A percentile compares a stretch with the other conserved stretches of the same genome.
Evolutionary conservation across 2,113 vertebrate genomes (phyloP).

Genomic region (Helogale parvula): DNA sequence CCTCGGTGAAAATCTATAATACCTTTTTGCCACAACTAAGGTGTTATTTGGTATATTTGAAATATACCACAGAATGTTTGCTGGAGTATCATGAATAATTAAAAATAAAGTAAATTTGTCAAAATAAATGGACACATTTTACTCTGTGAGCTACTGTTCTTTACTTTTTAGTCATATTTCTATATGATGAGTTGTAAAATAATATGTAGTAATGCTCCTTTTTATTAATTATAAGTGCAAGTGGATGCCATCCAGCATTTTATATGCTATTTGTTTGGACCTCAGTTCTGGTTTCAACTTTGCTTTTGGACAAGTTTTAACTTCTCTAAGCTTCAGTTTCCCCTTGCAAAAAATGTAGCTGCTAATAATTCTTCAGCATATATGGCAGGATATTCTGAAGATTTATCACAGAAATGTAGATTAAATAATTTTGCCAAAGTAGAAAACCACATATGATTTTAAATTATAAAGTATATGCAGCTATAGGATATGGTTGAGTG

Average conservation of each 20-base stretch:
- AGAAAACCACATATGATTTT: not conserved
- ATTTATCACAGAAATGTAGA: not conserved
- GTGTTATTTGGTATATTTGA: not conserved
- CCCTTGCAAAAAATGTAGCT: not conserved
- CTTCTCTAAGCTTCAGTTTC: not conserved
- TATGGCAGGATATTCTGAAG: not conserved
- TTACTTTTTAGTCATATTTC: not conserved
- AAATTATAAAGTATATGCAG: not conserved
- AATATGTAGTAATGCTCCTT: not conserved
- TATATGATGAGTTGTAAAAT: not conserved
- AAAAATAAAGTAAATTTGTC: conserved; percentile 31
- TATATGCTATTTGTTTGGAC: not conserved
- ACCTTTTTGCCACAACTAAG: not conserved
- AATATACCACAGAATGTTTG: not conserved
- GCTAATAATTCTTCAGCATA: not conserved
- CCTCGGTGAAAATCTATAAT: not conserved
- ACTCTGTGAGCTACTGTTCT: not conserved
- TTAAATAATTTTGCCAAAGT: conserved; percentile 7
- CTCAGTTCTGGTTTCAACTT: conserved; percentile 17
- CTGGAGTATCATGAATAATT: not conserved
- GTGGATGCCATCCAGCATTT: not conserved
- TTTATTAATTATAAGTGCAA: not conserved
- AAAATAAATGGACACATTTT: conserved; percentile 30
- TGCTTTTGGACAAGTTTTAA: conserved; percentile 16
- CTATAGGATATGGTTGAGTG: not conserved